A percentile compares a stretch with the other conserved stretches of the same genome.
These are phyloP conservation scores for Sciaenops ocellatus DNA, from an alignment of 2,797 vertebrate genomes.

Conservation along the genomic window DNA sequence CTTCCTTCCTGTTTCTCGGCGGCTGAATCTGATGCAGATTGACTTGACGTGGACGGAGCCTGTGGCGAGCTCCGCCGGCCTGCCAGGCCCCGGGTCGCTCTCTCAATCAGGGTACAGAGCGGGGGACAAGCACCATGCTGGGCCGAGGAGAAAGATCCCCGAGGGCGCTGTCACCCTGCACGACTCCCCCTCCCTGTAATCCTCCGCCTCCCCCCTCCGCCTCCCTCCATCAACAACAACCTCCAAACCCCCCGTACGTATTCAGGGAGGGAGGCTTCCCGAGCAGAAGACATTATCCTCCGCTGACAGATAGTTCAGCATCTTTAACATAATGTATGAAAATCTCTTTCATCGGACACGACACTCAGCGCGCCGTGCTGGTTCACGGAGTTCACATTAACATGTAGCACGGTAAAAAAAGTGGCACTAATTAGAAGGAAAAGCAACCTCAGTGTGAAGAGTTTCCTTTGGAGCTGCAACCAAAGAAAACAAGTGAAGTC, in stretches of 20 bases:
- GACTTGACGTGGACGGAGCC: constrained; percentile 58
- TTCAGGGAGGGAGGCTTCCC: constrained; percentile 13
- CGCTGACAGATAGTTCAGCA: constrained; percentile 5
- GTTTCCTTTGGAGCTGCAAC: not conserved
- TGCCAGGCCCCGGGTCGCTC: constrained; percentile 28
- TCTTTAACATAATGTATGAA: constrained; percentile 48
- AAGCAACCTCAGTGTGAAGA: not conserved
- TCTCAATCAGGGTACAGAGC: constrained; percentile 38
- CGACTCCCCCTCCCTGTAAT: constrained; percentile 20
- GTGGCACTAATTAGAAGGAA: not conserved
- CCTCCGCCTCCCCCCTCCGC: not conserved
- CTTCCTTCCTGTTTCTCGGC: constrained; percentile 2
- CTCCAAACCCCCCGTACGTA: not conserved
- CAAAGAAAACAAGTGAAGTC: too few species aligned
- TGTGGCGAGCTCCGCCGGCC: constrained; percentile 36
- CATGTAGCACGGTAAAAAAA: not conserved
- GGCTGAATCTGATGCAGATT: constrained; percentile 58
- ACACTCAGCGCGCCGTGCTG: constrained; percentile 26
- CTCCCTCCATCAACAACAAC: constrained; percentile 5
- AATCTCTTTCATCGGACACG: constrained; percentile 40
- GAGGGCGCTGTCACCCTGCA: constrained; percentile 48
- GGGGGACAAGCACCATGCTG: constrained; percentile 41
- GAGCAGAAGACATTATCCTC: constrained; percentile 27
- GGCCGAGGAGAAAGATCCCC: constrained; percentile 52
- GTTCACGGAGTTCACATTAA: constrained; percentile 18